Evolutionary conservation across 2,797 vertebrate species (phyloP).

Genomic region (Lates japonicus): DNA sequence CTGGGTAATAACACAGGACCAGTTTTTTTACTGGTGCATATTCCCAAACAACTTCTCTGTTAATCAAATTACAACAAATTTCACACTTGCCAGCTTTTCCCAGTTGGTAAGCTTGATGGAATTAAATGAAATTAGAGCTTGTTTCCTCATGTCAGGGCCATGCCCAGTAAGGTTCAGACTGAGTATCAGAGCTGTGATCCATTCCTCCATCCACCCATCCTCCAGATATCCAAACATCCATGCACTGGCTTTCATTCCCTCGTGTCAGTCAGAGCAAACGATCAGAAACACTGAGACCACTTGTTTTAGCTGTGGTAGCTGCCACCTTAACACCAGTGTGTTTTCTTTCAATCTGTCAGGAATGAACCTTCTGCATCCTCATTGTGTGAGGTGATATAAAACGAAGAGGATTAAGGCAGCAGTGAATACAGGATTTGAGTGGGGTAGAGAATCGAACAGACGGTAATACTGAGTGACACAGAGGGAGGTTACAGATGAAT

Average conservation of each 20-base stretch:
- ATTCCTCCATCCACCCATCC: conserved; percentile 8
- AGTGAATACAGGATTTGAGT: conserved; percentile 35
- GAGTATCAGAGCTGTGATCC: conserved; percentile 12
- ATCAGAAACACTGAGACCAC: not conserved
- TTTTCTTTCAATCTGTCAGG: conserved; percentile 21
- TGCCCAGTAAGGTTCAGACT: not conserved
- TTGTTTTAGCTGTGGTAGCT: not conserved
- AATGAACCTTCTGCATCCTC: conserved; percentile 25
- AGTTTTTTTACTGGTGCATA: not conserved
- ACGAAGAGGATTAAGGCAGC: conserved; percentile 57
- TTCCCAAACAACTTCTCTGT: not conserved
- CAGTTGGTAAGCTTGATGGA: not conserved
- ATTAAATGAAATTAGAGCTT: conserved; percentile 4
- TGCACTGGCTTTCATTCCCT: not conserved
- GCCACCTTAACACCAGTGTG: not conserved
- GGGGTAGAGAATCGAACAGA: conserved; percentile 34
- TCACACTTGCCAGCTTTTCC: conserved; percentile 17
- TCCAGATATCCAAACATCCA: conserved; percentile 4
- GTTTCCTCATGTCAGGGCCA: not conserved
- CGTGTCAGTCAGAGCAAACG: conserved; percentile 18
- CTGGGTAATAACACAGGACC: no score
- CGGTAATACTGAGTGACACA: conserved; percentile 73
- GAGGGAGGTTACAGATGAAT: conserved; percentile 59
- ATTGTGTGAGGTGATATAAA: conserved; percentile 11
- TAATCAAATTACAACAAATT: conserved; percentile 21